phyloP scores from a whole-genome alignment of 2,113 vertebrate genomes.

The Cynopterus brachyotis region DNA sequence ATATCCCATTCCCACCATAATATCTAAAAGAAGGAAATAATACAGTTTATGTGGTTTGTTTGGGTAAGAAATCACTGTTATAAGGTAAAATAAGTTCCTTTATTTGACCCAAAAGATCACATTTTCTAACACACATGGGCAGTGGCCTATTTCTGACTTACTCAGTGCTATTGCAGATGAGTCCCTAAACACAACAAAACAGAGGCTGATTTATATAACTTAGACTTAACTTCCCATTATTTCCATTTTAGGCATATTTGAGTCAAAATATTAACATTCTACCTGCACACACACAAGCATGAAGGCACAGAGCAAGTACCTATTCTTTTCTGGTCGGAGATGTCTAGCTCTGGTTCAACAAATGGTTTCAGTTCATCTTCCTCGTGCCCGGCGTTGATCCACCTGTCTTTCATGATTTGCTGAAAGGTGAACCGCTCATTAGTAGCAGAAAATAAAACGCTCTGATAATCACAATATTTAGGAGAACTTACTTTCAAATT shows the following conservation, averaged over 20 bases:
- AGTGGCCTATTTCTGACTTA: background rate
- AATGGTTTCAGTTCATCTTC: slow-evolving; percentile 98
- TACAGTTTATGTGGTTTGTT: background rate
- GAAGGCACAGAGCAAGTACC: slow-evolving; percentile 80
- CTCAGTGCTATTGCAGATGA: background rate
- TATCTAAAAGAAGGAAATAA: slow-evolving; percentile 87
- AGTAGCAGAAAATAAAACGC: slow-evolving; percentile 23
- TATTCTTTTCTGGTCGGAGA: slow-evolving; percentile 98
- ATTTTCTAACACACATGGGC: background rate
- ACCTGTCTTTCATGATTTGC: slow-evolving; percentile 99
- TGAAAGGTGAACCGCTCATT: slow-evolving; percentile 71
- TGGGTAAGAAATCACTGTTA: background rate
- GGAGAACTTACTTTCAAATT: background rate
- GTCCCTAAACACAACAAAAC: background rate
- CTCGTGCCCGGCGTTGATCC: slow-evolving; percentile 97
- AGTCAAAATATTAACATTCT: background rate
- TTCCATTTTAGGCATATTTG: background rate
- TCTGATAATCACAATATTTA: background rate
- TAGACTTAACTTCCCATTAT: background rate
- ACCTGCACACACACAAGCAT: background rate
- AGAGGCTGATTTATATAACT: background rate
- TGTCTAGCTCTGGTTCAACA: slow-evolving; percentile 95
- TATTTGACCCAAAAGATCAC: background rate
- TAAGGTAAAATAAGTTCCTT: background rate
- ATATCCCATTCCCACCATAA: slow-evolving; percentile 99